Evolutionary conservation across 1,140 invertebrate species (phyloP).

Genomic region (Episyrphus balteatus): DNA sequence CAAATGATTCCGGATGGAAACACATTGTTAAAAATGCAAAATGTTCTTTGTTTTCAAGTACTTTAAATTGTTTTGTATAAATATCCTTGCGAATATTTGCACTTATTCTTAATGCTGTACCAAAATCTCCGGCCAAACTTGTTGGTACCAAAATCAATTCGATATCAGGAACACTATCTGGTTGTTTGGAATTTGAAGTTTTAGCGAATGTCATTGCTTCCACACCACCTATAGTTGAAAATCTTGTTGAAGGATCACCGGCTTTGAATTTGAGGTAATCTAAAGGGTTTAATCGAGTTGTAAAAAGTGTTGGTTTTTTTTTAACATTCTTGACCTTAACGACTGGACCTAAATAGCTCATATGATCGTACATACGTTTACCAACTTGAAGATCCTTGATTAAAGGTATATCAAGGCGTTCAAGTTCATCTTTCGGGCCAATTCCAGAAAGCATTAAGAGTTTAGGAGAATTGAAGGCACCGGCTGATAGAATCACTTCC

Average conservation of each 20-base stretch:
- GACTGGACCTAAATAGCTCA: constrained; percentile 47
- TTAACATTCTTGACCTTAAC: constrained; percentile 43
- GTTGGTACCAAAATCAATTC: constrained; percentile 47
- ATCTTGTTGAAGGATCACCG: constrained; percentile 17
- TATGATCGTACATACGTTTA: constrained; percentile 58
- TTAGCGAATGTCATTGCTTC: constrained; percentile 55
- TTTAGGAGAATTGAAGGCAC: constrained; percentile 64
- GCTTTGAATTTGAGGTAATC: constrained; percentile 14
- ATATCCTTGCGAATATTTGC: constrained; percentile 45
- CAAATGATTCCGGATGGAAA: constrained; percentile 61
- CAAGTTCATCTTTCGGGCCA: constrained; percentile 51
- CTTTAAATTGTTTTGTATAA: constrained; percentile 45
- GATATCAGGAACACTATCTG: constrained; percentile 46
- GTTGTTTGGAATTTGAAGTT: constrained; percentile 43
- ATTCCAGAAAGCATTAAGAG: constrained; percentile 67
- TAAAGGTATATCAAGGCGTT: constrained; percentile 50
- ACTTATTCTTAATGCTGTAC: constrained; percentile 42
- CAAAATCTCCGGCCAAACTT: constrained; percentile 51
- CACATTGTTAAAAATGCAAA: constrained; percentile 60
- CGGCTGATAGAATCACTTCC: constrained; percentile 58
- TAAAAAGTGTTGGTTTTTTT: constrained; percentile 16
- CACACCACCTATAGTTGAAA: constrained; percentile 41
- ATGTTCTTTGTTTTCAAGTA: constrained; percentile 44
- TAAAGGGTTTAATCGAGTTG: constrained; percentile 3
- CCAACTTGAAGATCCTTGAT: constrained; percentile 57